Base-by-base conservation (phyloP, 2,113 vertebrate species). In the Cyanoderma ruficeps region DNA sequence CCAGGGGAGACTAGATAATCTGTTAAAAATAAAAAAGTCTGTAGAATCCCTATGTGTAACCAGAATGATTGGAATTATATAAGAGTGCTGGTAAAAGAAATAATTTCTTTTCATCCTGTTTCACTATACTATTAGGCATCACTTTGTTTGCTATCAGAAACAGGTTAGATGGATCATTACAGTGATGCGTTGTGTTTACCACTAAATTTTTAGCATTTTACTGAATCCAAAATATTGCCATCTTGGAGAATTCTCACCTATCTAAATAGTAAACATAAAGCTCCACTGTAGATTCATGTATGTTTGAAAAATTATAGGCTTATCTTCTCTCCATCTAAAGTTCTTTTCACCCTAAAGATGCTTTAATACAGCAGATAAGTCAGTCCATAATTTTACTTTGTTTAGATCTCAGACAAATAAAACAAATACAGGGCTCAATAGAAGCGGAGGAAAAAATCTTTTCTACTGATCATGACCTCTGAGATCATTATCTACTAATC, bases 361-460 rank as follows among this genome's bases (percentile, higher is more conserved):
- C 67, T 84, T 93, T 50, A 76, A 57, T 71, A 42, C 7, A 56
- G 24, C 10, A 57, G 17, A 35, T 44, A 44, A n/a, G 17, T 57
- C 9, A 47, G 9, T 47, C 7, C 11, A 22, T 49, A 68, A 9
- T 6, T 42, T 71, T 57, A 39, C 5, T 63, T 53, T 76, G 5
- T 46, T 60, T 79, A 65, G 9, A 7, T 64, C 9, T 79, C 19
- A 63, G 5, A 41, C 22, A 4, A 50, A 35, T 21, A 35, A 75
- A 78, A 49, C 17, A 53, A 56, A 52, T 13, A 33, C 3, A 35
- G 5, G 7, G 41, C 53, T 72, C 30, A 79, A 46, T 9, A 20
- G 4, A 59, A 78, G 4, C 5, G 3, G 7, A 5, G 2, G 1
- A 12, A 9, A n/a, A 15, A 37, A 24, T 25, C 4, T 24, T 83